A percentile compares a stretch with the other conserved stretches of the same genome.
Conservation (phyloP, 2,797 vertebrate species). For the Rhinichthys osculus region DNA sequence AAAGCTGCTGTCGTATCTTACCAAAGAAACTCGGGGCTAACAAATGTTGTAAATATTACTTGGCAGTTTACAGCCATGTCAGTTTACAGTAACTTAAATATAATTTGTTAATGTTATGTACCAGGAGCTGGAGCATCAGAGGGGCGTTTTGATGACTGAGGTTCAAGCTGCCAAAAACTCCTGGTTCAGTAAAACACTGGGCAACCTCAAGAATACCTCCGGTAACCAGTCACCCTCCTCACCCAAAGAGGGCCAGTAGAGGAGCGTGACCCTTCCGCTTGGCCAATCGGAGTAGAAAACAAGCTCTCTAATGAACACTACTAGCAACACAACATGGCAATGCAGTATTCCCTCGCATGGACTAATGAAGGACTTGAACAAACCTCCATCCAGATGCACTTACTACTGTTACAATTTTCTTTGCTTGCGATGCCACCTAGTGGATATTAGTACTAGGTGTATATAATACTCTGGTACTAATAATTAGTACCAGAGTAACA, state of each 20-base stretch:
- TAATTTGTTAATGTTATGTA: not conserved
- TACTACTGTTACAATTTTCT: not conserved
- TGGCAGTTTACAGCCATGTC: not conserved
- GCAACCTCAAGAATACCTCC: slow-evolving; percentile 93
- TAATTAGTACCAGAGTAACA: slow-evolving; percentile 56
- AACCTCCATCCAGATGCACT: slow-evolving; percentile 13
- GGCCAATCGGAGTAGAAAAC: slow-evolving; percentile 36
- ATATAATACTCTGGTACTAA: too few species aligned
- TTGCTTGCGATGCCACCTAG: slow-evolving; percentile 56
- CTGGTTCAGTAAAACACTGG: slow-evolving; percentile 99
- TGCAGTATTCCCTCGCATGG: slow-evolving; percentile 75
- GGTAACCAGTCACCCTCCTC: slow-evolving; percentile 80
- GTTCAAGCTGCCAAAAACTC: slow-evolving; percentile 99
- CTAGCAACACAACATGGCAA: slow-evolving; percentile 60
- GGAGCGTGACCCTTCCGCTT: slow-evolving; percentile 24
- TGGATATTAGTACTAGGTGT: slow-evolving; percentile 59
- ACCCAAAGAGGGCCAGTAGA: slow-evolving; percentile 88
- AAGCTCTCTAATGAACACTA: slow-evolving; percentile 65
- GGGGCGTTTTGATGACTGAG: slow-evolving; percentile 96
- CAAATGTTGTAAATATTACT: too few species aligned
- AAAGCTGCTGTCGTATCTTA: not conserved
- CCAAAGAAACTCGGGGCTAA: not conserved
- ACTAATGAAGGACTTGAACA: slow-evolving; percentile 5
- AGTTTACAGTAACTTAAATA: not conserved
- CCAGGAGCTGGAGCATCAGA: slow-evolving; percentile 97